A percentile compares a stretch with the other conserved stretches of the same genome.
Conservation (phyloP, 1,140 invertebrate genomes). For the Cryptotermes secundus region DNA sequence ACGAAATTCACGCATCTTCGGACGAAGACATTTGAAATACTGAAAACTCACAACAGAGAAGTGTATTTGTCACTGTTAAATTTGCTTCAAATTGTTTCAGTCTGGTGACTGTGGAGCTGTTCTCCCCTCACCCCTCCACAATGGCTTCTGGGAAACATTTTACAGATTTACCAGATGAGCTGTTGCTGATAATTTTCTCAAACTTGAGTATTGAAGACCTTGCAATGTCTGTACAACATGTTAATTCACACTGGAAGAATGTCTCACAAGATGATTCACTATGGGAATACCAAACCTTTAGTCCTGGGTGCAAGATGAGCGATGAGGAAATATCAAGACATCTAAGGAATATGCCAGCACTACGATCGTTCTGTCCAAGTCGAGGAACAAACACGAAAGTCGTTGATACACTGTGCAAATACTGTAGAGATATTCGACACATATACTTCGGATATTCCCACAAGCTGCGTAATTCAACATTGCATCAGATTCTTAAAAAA, state of each 20-base stretch:
- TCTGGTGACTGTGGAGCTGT: background rate
- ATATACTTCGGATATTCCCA: background rate
- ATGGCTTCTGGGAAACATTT: background rate
- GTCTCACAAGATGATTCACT: constrained; percentile 10
- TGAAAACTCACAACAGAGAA: background rate
- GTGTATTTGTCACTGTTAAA: background rate
- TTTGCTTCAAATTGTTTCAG: background rate
- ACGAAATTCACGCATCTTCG: background rate
- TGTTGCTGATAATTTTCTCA: constrained; percentile 10
- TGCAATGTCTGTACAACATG: constrained; percentile 11
- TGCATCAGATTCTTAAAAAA: background rate
- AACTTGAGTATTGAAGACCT: constrained; percentile 14
- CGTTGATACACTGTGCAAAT: background rate
- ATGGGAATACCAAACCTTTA: background rate
- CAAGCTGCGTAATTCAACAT: background rate
- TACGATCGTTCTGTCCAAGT: background rate
- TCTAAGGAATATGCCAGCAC: background rate
- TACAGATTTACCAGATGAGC: constrained; percentile 20
- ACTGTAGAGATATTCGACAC: background rate
- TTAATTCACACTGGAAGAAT: background rate
- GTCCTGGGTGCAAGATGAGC: background rate
- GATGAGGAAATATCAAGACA: background rate
- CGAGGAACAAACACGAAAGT: background rate
- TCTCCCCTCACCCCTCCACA: background rate
- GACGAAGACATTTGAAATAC: background rate